Evolutionary conservation across 2,888 invertebrate genomes (phyloP), one percentile per base, ranked within the genome.

Genomic region (Lasioglossum figueresi): DNA sequence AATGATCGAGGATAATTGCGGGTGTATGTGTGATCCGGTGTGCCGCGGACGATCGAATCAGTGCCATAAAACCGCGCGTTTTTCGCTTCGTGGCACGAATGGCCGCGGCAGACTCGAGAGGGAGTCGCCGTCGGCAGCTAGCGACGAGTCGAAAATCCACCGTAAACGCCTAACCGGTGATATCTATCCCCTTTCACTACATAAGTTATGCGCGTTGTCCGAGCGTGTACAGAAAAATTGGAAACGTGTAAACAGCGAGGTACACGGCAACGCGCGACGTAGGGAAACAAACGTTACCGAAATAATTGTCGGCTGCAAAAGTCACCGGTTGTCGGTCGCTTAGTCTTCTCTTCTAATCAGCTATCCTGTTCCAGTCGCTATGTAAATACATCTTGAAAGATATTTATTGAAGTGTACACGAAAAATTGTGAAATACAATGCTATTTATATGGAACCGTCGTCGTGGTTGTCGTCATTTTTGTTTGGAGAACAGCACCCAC

Each of bases 391-490:
- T 89, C 83, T 90, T 84, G 71, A 90, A 93, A 93, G 91, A 93
- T 95, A 95, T 94, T 95, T 95, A 95, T 95, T 94, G 93, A 94
- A 93, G 91, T 94, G 94, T 94, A 94, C 78, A 94, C 92, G 92
- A 93, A 70, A 70, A 92, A 83, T 92, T 93, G 92, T 92, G 90
- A 93, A 94, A 93, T 94, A 94, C 92, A 94, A 91, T 91, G 88
- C 92, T 94, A 95, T 95, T 95, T 95, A 94, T 94, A 94, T 91
- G 93, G 92, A 91, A 92, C 48, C 45, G 27, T 45, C 48, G 45
- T 48, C 12, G 75, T 59, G 77, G 70, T 70, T 75, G 81, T 87
- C 59, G 80, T 84, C 72, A 88, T 90, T 78, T 14, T 83, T 77
- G 84, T 76, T 74, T 78, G 80, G 40, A 70, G 59, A 56, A 43